These are phyloP conservation scores for Arctia plantaginis DNA, from an alignment of 2,888 invertebrate genomes.

Conservation along the genomic window DNA sequence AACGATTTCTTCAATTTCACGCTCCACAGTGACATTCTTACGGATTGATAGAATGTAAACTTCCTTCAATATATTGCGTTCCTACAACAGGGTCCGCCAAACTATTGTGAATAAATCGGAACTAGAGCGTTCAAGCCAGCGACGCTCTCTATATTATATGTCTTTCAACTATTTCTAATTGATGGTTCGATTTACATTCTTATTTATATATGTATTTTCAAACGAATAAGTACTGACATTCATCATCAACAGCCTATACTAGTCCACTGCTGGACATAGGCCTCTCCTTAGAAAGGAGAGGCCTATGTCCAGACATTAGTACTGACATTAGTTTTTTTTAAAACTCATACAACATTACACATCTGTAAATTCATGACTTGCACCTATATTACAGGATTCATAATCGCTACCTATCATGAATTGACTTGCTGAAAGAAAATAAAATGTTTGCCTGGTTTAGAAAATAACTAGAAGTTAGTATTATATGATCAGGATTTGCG, in stretches of 20 bases:
- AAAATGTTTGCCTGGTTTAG: not conserved
- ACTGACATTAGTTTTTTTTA: too few species aligned
- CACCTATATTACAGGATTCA: too few species aligned
- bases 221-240: not conserved
- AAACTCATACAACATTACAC: not conserved
- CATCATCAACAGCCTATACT: too few species aligned
- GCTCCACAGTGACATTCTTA: constrained; percentile 51
- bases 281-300: too few species aligned
- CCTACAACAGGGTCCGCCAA: not conserved
- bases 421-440: not conserved
- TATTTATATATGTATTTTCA: not conserved
- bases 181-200: not conserved
- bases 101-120: not conserved
- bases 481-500: too few species aligned
- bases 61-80: constrained; percentile 8
- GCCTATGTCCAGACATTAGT: too few species aligned
- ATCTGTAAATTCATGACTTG: too few species aligned
- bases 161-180: not conserved
- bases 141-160: not conserved
- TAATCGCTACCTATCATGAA: too few species aligned
- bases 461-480: not conserved
- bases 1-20: constrained; percentile 65
- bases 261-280: too few species aligned
- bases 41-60: constrained; percentile 35
- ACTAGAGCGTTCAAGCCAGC: not conserved